These are phyloP conservation scores for Propithecus perrieri DNA, from an alignment of 2,797 vertebrate species.

Conservation along the genomic window DNA sequence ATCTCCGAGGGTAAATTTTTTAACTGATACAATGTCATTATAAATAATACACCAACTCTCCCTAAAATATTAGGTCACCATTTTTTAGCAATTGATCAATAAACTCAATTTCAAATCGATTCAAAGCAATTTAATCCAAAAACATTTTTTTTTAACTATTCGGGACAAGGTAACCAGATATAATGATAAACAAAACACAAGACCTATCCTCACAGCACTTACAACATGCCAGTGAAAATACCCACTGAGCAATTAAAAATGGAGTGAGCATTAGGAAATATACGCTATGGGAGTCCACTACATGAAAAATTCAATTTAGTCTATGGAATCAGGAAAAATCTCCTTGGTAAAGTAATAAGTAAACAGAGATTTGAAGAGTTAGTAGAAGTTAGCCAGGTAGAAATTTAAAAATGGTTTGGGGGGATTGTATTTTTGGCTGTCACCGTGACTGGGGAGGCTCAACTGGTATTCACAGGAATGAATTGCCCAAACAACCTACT, in stretches of 20 bases:
- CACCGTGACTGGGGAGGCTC: not conserved
- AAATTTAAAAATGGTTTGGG: not conserved
- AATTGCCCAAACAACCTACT: not conserved
- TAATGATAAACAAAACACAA: not conserved
- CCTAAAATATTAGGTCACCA: not conserved
- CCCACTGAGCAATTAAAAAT: not conserved
- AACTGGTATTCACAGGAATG: not conserved
- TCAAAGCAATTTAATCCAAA: slow-evolving; percentile 25
- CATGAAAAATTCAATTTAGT: not conserved
- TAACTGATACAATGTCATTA: not conserved
- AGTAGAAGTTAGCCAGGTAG: not conserved
- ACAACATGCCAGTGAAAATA: not conserved
- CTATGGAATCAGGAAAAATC: not conserved
- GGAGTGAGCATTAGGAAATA: not conserved
- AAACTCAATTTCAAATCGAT: slow-evolving; percentile 31
- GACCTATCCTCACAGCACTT: not conserved
- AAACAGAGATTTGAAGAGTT: not conserved
- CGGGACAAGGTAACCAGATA: not conserved
- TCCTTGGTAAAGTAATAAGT: not conserved
- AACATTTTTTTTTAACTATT: not conserved
- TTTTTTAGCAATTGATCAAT: not conserved
- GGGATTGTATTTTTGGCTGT: not conserved
- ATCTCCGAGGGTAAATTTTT: not conserved
- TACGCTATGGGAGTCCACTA: not conserved
- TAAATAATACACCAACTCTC: not conserved